Conservation (phyloP, 2,888 invertebrate species). For the Ectemnius continuus region DNA sequence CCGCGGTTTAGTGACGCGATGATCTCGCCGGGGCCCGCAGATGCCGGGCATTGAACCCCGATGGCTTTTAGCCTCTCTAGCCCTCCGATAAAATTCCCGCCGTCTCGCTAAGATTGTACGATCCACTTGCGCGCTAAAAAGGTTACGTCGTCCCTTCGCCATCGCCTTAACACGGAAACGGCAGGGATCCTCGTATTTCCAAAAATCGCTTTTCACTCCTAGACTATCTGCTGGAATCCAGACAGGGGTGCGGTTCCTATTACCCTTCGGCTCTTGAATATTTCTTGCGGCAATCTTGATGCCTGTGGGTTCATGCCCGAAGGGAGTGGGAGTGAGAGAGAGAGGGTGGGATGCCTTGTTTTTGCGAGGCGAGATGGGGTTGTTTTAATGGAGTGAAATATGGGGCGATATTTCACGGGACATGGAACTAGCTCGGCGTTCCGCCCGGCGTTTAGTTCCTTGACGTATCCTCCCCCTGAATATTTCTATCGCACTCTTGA, state of each 20-base stretch:
- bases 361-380: not conserved
- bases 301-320: too few relatives aligned
- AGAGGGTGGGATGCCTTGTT: not conserved
- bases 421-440: not conserved
- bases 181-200: too few relatives aligned
- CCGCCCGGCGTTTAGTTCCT: not conserved
- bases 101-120: too few relatives aligned
- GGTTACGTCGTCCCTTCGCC: too few relatives aligned
- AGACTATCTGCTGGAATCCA: too few relatives aligned
- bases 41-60: constrained; percentile 31
- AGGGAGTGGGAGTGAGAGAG: constrained; percentile 18
- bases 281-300: too few relatives aligned
- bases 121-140: too few relatives aligned
- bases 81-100: constrained; percentile 39
- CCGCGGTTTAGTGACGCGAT: constrained; percentile 21
- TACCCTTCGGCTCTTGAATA: too few relatives aligned
- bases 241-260: too few relatives aligned
- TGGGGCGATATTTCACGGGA: not conserved
- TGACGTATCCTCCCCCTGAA: not conserved
- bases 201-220: too few relatives aligned
- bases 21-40: constrained; percentile 29
- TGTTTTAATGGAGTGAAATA: constrained; percentile 4
- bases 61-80: constrained; percentile 24
- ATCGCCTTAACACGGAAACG: too few relatives aligned
- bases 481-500: constrained; percentile 12